These are phyloP conservation scores for Ophioninae sp. DNA, from an alignment of 2,888 invertebrate genomes.

Conservation along the genomic window DNA sequence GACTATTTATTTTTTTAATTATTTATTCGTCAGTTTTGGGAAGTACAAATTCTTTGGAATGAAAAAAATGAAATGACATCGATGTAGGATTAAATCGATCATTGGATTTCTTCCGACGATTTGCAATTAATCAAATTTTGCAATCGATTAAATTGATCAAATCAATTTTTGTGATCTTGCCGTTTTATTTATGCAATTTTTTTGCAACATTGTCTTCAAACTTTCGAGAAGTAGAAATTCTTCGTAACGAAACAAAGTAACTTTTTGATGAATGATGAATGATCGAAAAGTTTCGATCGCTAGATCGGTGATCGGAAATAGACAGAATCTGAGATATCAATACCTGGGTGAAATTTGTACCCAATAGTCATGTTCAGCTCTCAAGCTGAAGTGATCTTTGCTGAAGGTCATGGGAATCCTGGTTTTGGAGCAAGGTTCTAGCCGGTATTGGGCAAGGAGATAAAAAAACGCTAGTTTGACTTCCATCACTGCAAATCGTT, in stretches of 20 bases:
- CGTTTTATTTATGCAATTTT: too few species aligned
- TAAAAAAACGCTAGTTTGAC: slow-evolving; percentile 68
- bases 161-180: too few species aligned
- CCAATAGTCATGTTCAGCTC: slow-evolving; percentile 69
- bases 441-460: slow-evolving; percentile 65
- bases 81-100: too few species aligned
- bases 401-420: slow-evolving; percentile 62
- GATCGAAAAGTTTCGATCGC: too few species aligned
- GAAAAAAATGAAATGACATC: background rate
- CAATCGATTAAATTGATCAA: too few species aligned
- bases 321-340: background rate
- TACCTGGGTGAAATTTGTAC: slow-evolving; percentile 51
- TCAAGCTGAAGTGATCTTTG: slow-evolving; percentile 59
- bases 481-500: slow-evolving; percentile 68
- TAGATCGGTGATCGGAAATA: too few species aligned
- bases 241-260: too few species aligned
- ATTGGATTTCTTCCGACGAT: background rate
- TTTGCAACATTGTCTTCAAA: too few species aligned
- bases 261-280: too few species aligned
- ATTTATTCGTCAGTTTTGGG: background rate
- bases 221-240: too few species aligned
- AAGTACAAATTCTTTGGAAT: background rate
- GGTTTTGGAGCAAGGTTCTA: slow-evolving; percentile 66
- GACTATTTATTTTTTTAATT: too few species aligned
- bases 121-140: too few species aligned